Evolutionary conservation across 2,888 invertebrate genomes (phyloP).

Genomic region (Pelosia muscerda): DNA sequence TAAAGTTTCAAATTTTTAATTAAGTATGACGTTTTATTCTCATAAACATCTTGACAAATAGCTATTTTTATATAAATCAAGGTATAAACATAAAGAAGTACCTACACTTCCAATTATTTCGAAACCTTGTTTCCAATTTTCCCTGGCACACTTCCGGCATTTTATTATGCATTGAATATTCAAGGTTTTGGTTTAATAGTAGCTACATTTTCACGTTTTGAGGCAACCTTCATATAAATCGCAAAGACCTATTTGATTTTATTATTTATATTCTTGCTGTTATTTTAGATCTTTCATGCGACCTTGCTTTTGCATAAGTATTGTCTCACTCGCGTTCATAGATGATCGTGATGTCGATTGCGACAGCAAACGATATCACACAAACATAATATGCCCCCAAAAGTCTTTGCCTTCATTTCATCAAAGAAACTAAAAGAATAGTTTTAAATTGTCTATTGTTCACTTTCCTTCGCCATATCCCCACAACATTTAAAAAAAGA

Average conservation of each 20-base stretch:
- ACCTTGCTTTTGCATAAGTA: background rate
- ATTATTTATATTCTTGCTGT: background rate
- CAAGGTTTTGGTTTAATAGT: constrained; percentile 19
- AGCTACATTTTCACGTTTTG: background rate
- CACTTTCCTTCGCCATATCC: constrained; percentile 22
- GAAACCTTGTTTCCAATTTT: constrained; percentile 33
- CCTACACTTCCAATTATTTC: constrained; percentile 25
- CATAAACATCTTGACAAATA: background rate
- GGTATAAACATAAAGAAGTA: constrained; percentile 2
- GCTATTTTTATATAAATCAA: constrained; percentile 21
- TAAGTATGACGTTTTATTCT: too few relatives aligned
- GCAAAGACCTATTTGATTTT: background rate
- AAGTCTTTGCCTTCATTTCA: background rate
- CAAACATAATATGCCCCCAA: background rate
- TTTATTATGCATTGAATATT: constrained; percentile 21
- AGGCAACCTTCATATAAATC: background rate
- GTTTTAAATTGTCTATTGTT: constrained; percentile 21
- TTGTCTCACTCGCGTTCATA: background rate
- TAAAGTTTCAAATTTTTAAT: background rate
- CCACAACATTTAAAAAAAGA: constrained; percentile 38
- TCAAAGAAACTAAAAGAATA: background rate
- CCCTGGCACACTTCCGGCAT: constrained; percentile 29
- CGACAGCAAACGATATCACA: background rate
- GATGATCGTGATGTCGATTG: too few relatives aligned
- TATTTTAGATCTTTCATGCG: background rate